Evolutionary conservation across 2,797 vertebrate species (phyloP).

Genomic region (Poecilia gillii): DNA sequence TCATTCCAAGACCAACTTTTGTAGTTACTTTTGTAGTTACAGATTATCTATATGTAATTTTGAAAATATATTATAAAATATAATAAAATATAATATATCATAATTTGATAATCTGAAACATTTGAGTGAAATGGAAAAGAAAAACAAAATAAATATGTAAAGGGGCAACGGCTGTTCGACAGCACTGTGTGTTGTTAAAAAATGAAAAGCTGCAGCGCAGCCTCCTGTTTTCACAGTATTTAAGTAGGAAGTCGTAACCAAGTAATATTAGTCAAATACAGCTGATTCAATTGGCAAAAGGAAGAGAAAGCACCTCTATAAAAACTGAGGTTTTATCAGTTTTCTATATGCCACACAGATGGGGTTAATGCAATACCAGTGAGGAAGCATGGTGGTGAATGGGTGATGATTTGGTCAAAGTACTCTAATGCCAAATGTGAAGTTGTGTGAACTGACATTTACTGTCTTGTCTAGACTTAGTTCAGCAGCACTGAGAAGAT

Average conservation of each 20-base stretch:
- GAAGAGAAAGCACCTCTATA: not conserved
- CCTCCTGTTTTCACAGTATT: not conserved
- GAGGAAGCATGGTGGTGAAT: not conserved
- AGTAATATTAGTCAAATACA: not conserved
- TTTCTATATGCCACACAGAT: not conserved
- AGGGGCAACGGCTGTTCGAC: not conserved
- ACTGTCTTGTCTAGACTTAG: not conserved
- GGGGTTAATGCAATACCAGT: not conserved
- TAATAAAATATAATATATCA: too few species aligned
- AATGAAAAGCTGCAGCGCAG: not conserved
- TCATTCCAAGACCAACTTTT: not conserved
- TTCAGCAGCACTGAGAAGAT: not conserved
- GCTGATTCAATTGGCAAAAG: not conserved
- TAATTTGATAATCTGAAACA: not conserved
- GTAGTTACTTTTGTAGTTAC: too few species aligned
- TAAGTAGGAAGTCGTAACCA: not conserved
- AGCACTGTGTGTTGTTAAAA: not conserved
- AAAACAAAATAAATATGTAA: not conserved
- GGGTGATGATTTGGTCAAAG: not conserved
- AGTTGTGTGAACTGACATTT: not conserved
- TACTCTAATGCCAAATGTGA: not conserved
- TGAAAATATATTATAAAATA: not conserved
- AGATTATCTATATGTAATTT: not conserved
- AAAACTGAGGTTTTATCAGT: not conserved
- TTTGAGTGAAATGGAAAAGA: not conserved